Base-by-base conservation (phyloP, 1,140 invertebrate species). In the Neocloeon triangulifer region DNA sequence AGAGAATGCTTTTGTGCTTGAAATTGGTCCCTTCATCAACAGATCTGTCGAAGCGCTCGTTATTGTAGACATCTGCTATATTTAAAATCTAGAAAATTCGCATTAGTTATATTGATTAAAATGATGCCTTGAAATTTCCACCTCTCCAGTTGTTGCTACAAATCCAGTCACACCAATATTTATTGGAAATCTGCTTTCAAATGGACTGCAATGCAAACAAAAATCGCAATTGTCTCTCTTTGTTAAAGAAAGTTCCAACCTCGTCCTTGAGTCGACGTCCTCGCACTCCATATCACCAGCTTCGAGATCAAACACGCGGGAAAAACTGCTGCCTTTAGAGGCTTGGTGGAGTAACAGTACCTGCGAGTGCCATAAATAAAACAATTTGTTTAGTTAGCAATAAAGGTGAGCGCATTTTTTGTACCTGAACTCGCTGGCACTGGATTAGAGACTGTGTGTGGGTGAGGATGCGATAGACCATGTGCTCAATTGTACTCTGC, bases 81-180 rank as follows among this genome's bases (percentile, higher is more conserved):
- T 82, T 86, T 13, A 88, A 71, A 10, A 78, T 85, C 73, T 82
- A 56, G 13, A 53, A 49, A 34, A 26, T 18, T n/a, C n/a, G n/a
- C n/a, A n/a, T n/a, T n/a, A n/a, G n/a, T 12, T 38, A 10, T 19
- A n/a, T n/a, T n/a, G n/a, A n/a, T n/a, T n/a, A n/a, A n/a, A n/a
- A n/a, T n/a, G n/a, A n/a, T n/a, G n/a, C n/a, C n/a, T n/a, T n/a
- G n/a, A 36, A n/a, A n/a, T n/a, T n/a, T n/a, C n/a, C 66, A 86
- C 79, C 62, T 92, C 77, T 36, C 88, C 89, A 16, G 86, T 92
- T n/a, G 84, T 82, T 19, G 89, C 88, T 14, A 94, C 89, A 53
- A 86, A 76, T 26, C 88, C 86, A 7, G 86, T 94, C 39, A 94
- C 89, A 13, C 89, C 92, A 41, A 92, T 73, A 51, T 92, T 91